Conservation (phyloP, 2,797 vertebrate genomes). For the Liparis tanakae region DNA sequence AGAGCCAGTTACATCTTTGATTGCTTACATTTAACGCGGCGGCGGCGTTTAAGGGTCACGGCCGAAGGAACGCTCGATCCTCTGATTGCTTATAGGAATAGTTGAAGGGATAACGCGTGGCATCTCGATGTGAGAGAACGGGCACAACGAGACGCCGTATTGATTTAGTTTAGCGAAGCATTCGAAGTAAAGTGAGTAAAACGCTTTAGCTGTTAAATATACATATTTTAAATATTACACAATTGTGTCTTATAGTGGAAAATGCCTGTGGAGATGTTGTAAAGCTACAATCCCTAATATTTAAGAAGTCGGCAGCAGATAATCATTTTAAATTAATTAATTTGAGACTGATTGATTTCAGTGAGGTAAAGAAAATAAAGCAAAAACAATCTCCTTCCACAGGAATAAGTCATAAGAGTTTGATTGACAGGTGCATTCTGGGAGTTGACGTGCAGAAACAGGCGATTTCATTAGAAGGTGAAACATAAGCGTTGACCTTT, state of each 20-base stretch:
- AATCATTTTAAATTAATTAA: too few relatives aligned
- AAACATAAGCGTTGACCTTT: background rate
- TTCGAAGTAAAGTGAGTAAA: too few relatives aligned
- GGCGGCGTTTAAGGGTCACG: background rate
- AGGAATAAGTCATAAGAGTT: too few relatives aligned
- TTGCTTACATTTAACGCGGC: slow-evolving; percentile 9
- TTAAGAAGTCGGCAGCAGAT: too few relatives aligned
- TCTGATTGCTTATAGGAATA: background rate
- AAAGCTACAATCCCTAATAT: too few relatives aligned
- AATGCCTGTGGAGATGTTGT: background rate
- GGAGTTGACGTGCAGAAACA: background rate
- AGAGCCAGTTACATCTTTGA: slow-evolving; percentile 8
- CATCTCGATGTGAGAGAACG: background rate
- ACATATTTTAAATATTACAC: too few relatives aligned
- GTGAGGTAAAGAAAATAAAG: background rate
- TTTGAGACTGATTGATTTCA: background rate
- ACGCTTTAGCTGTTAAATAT: too few relatives aligned
- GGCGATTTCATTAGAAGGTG: too few relatives aligned
- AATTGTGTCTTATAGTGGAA: background rate
- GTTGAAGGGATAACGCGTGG: background rate
- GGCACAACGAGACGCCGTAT: too few relatives aligned
- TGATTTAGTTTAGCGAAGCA: too few relatives aligned
- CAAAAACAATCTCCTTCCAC: background rate
- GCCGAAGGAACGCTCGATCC: background rate
- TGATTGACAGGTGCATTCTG: background rate